These are phyloP conservation scores for Monodelphis domestica DNA, from an alignment of 2,797 vertebrate genomes.

Conservation along the genomic window DNA sequence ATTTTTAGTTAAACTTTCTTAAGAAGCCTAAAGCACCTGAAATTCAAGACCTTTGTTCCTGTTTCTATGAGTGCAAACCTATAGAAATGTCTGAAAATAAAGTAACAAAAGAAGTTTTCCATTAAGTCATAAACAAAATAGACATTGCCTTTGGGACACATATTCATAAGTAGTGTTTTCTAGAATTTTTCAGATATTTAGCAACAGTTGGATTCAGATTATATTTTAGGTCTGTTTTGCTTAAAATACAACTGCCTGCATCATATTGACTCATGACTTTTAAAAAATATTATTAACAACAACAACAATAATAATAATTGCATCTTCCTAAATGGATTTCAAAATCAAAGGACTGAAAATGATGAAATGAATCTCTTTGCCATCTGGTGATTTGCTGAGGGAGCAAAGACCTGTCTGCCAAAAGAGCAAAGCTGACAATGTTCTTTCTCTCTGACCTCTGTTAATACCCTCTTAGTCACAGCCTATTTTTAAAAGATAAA, in stretches of 20 bases:
- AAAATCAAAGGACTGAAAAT: conserved; percentile 62
- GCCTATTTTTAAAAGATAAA: conserved; percentile 67
- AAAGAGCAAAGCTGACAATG: conserved; percentile 69
- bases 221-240: neutral
- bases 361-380: conserved; percentile 56
- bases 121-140: too few relatives aligned
- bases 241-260: neutral
- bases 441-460: conserved; percentile 66
- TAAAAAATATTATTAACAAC: conserved; percentile 55
- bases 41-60: too few relatives aligned
- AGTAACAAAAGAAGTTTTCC: too few relatives aligned
- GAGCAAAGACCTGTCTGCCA: conserved; percentile 65
- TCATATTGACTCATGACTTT: neutral
- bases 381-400: conserved; percentile 66
- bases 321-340: conserved; percentile 26
- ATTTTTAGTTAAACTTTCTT: too few relatives aligned
- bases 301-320: conserved; percentile 50
- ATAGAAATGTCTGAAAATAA: too few relatives aligned
- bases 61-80: too few relatives aligned
- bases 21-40: too few relatives aligned
- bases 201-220: neutral
- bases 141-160: too few relatives aligned
- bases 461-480: conserved; percentile 59
- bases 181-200: too few relatives aligned
- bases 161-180: too few relatives aligned